These are phyloP conservation scores for Isoperla grammatica DNA, from an alignment of 2,888 invertebrate genomes.

Conservation along the genomic window DNA sequence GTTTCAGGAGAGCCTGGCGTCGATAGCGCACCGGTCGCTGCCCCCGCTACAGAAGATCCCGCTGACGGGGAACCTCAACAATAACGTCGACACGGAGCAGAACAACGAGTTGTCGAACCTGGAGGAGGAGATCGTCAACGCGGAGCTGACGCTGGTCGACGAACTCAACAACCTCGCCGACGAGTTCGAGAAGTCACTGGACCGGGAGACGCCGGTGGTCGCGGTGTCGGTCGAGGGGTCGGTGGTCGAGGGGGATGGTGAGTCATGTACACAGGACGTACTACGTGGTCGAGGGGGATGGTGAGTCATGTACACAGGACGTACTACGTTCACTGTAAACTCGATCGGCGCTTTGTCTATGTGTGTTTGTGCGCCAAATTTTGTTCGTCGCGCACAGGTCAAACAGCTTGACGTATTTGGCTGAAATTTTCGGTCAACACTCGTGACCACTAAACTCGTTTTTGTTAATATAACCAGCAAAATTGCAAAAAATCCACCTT, in stretches of 20 bases:
- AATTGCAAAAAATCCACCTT: no score
- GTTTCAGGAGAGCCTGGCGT: conserved; percentile 6
- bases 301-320: no score
- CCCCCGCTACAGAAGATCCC: conserved; percentile 4
- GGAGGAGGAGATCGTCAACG: conserved; percentile 3
- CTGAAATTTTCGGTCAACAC: no score
- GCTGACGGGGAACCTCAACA: background rate
- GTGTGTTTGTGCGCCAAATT: no score
- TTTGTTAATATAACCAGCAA: background rate
- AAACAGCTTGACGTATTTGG: no score
- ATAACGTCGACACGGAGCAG: background rate
- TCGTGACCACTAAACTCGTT: background rate
- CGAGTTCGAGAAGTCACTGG: background rate
- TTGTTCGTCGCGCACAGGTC: no score
- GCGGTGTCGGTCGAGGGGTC: background rate
- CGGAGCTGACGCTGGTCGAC: background rate
- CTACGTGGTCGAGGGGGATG: background rate
- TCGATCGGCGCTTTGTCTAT: no score
- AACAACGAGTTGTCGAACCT: background rate
- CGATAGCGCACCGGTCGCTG: background rate
- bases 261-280: no score
- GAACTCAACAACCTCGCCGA: background rate
- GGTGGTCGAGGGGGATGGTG: background rate
- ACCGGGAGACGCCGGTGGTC: background rate
- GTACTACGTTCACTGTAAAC: background rate